These are phyloP conservation scores for Corythoichthys haematopterus DNA, from an alignment of 2,113 vertebrate genomes.

Conservation along the genomic window DNA sequence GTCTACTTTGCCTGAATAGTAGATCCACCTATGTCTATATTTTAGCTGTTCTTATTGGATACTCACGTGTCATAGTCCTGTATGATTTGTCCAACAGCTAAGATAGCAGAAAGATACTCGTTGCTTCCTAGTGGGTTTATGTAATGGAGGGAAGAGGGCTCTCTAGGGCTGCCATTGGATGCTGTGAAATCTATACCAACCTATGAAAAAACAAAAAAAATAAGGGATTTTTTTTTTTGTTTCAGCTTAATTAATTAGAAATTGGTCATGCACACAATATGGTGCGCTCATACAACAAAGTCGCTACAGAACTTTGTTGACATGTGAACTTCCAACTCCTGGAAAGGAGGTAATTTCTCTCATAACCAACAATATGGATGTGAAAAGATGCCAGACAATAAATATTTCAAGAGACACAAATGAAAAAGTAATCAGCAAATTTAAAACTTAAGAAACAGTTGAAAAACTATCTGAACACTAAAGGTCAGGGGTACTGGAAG, in stretches of 20 bases:
- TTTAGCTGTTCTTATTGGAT: neutral
- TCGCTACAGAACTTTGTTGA: too few relatives aligned
- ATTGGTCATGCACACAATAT: neutral
- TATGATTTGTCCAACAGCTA: slow-evolving; percentile 97
- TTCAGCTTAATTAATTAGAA: neutral
- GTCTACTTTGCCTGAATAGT: too few relatives aligned
- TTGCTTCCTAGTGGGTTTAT: slow-evolving; percentile 96
- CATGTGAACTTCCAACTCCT: too few relatives aligned
- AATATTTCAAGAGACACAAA: too few relatives aligned
- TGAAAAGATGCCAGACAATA: too few relatives aligned
- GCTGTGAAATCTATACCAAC: slow-evolving; percentile 98
- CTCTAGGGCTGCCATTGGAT: slow-evolving; percentile 91
- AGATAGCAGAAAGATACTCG: slow-evolving; percentile 91
- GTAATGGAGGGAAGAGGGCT: slow-evolving; percentile 91
- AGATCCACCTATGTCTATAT: neutral
- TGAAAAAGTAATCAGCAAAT: too few relatives aligned
- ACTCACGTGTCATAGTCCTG: slow-evolving; percentile 97
- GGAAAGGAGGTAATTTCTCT: too few relatives aligned
- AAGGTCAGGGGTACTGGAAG: too few relatives aligned
- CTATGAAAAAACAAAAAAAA: slow-evolving; percentile 55
- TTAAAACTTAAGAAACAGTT: too few relatives aligned
- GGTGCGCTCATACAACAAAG: too few relatives aligned
- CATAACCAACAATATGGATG: too few relatives aligned
- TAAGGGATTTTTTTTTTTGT: neutral
- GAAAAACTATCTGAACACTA: too few relatives aligned